phyloP scores from a whole-genome alignment of 2,113 vertebrate species.

The Hydropotes inermis region DNA sequence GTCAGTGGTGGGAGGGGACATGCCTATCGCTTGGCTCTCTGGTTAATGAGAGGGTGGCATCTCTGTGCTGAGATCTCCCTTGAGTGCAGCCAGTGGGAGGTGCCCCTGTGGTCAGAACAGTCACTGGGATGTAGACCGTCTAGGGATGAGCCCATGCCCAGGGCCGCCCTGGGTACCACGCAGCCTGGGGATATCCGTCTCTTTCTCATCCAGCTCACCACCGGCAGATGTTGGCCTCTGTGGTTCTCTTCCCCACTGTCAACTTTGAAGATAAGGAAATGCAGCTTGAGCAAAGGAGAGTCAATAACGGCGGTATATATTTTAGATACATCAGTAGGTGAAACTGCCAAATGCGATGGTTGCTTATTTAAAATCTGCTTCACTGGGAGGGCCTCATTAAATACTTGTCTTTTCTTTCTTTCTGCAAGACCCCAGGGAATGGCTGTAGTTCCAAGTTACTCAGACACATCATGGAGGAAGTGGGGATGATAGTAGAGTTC shows the following conservation, averaged over 20 bases:
- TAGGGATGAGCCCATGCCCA: slow-evolving; percentile 73
- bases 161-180: slow-evolving; percentile 22
- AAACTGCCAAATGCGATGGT: slow-evolving; percentile 68
- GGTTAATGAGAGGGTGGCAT: slow-evolving; percentile 65
- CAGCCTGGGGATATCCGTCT: not conserved
- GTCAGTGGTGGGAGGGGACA: slow-evolving; percentile 69
- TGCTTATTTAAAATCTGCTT: slow-evolving; percentile 70
- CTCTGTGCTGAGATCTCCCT: slow-evolving; percentile 86
- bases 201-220: not conserved
- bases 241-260: slow-evolving; percentile 6
- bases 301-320: slow-evolving; percentile 56
- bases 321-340: slow-evolving; percentile 73
- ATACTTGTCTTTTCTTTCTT: slow-evolving; percentile 55
- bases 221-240: slow-evolving; percentile 40
- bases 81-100: slow-evolving; percentile 82
- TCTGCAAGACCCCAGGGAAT: slow-evolving; percentile 47
- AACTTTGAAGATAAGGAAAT: slow-evolving; percentile 69
- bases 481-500: not conserved
- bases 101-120: slow-evolving; percentile 83
- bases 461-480: not conserved
- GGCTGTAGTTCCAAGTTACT: slow-evolving; percentile 3
- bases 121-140: slow-evolving; percentile 71
- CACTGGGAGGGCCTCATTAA: slow-evolving; percentile 46
- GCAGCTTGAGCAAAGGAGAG: not conserved
- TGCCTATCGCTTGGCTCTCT: slow-evolving; percentile 32